Evolutionary conservation across 2,113 vertebrate species (phyloP).

Genomic region (Ptychochromis oligacanthus): DNA sequence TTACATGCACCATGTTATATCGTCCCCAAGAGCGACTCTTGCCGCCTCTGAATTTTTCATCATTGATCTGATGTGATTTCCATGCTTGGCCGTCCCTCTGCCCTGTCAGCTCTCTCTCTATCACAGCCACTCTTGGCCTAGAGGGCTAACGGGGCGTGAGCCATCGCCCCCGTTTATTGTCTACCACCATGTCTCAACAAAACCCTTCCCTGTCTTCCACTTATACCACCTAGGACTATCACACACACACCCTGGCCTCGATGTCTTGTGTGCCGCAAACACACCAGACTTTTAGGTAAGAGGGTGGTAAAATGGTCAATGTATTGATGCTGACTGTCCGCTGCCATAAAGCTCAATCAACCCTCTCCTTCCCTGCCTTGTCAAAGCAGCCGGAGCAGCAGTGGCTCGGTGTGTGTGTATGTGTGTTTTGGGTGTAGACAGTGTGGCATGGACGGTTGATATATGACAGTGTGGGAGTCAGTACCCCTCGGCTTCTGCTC

Average conservation of each 20-base stretch:
- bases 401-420: background rate
- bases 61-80: constrained; percentile 77
- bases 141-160: constrained; percentile 55
- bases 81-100: constrained; percentile 62
- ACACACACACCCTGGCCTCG: background rate
- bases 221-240: constrained; percentile 24
- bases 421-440: constrained; percentile 28
- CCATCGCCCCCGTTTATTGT: constrained; percentile 38
- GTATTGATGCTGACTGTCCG: constrained; percentile 63
- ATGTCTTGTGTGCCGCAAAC: constrained; percentile 22
- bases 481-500: constrained; percentile 37
- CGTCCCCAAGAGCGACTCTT: constrained; percentile 42
- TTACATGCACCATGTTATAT: constrained; percentile 47
- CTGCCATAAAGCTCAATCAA: constrained; percentile 56
- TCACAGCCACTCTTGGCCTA: constrained; percentile 38
- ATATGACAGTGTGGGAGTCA: constrained; percentile 56
- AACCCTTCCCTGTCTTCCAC: constrained; percentile 39
- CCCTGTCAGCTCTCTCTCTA: constrained; percentile 57
- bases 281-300: constrained; percentile 52
- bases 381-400: constrained; percentile 34
- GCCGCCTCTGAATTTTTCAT: constrained; percentile 66
- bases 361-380: constrained; percentile 34
- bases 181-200: constrained; percentile 24
- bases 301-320: constrained; percentile 53
- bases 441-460: constrained; percentile 38